Base-by-base conservation (phyloP, 2,113 vertebrate genomes). In the Corythoichthys intestinalis region DNA sequence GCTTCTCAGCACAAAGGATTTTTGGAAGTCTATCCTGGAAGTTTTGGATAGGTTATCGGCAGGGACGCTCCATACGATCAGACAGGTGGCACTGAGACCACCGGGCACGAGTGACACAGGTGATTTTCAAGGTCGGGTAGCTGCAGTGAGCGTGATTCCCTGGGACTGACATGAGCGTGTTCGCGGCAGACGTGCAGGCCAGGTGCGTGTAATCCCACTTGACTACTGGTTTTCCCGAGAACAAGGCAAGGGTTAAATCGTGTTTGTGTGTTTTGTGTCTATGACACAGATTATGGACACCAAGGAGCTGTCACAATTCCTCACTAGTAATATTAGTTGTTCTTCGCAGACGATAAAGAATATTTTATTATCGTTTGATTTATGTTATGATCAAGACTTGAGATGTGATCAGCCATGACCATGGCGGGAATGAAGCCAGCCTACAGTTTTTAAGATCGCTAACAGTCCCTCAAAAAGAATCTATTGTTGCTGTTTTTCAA, bases 101-200 rank as follows among this genome's bases (percentile, higher is more conserved):
- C 15, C 17, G 39, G 59, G 59, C 59, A 41, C 38, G 17, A 61
- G 38, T 20, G 59, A 61, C 59, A 41, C 17, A 11, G 59, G 37
- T 61, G 59, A 61, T 61, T 61, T 39, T 61, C 38, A n/a, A 61
- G 59, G 59, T 61, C 59, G 6, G 14, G 10, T n/a, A 39, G 38
- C 59, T 17, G 14, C 7, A 20, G 39, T n/a, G 38, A 61, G 37
- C 14, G 38, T 61, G 59, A 61, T 61, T 61, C 59, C 17, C 59
- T n/a, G 13, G n/a, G 59, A 61, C 59, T 20, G 59, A 41, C 59
- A 17, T n/a, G 37, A 39, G 38, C 58, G 38, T 39, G 37, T 44
- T 61, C 15, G 10, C 38, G 13, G n/a, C 54, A 11, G 54, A 57
- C 28, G 54, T 9, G 9, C 28, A 13, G 10, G 17, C 15, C 38